phyloP scores from a whole-genome alignment of 2,113 vertebrate species.

The Ciconia stormi region DNA sequence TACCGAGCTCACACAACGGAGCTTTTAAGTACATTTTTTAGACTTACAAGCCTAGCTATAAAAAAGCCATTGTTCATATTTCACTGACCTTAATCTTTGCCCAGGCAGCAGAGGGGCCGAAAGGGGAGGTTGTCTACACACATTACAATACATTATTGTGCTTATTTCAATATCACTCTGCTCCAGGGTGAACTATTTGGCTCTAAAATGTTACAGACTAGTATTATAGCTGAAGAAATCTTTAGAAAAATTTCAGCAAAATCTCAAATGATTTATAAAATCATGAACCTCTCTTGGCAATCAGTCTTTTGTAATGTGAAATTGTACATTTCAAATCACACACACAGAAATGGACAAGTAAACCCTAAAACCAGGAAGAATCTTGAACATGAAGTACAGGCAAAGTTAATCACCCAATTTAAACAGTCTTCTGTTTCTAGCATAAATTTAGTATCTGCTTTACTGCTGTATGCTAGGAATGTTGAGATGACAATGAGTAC shows the following conservation, averaged over 20 bases:
- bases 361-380: background rate
- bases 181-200: background rate
- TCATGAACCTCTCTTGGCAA: background rate
- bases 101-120: background rate
- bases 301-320: background rate
- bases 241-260: background rate
- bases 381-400: background rate
- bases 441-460: background rate
- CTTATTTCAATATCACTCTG: background rate
- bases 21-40: background rate
- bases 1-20: background rate
- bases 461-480: background rate
- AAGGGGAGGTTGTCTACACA: background rate
- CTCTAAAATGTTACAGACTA: background rate
- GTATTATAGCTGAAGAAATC: background rate
- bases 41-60: background rate
- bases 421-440: background rate
- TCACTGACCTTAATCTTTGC: conserved; percentile 27
- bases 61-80: conserved; percentile 23
- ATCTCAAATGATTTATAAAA: background rate
- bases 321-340: background rate
- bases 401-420: background rate
- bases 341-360: background rate
- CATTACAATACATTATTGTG: background rate
- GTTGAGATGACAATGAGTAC: background rate